phyloP scores from a whole-genome alignment of 2,888 invertebrate species.

The Aspidapion aeneum region DNA sequence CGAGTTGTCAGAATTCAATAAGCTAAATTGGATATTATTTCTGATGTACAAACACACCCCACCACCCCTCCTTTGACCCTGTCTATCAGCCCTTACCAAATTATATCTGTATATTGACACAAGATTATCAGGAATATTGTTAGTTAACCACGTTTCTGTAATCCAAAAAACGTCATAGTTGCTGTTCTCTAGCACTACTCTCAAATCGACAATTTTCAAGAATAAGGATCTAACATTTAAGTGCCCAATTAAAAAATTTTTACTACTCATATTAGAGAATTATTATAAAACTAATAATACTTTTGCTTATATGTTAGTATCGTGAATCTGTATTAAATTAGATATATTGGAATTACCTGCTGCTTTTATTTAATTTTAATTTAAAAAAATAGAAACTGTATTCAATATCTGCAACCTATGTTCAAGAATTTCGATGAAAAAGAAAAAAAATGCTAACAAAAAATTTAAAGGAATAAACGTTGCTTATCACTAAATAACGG shows the following conservation, averaged over 20 bases:
- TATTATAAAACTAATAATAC: not conserved
- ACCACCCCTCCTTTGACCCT: not conserved
- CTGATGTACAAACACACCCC: not conserved
- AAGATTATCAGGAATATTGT: not conserved
- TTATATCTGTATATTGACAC: not conserved
- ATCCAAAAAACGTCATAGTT: not conserved
- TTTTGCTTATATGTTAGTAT: not conserved
- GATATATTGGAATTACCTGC: not conserved
- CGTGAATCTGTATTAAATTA: not conserved
- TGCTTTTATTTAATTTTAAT: not conserved
- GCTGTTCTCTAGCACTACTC: not conserved
- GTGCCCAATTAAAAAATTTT: not conserved
- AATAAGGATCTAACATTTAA: not conserved
- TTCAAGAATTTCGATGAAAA: not conserved
- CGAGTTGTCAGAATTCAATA: not conserved
- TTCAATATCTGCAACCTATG: not conserved
- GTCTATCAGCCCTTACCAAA: not conserved
- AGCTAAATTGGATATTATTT: not conserved
- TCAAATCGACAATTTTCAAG: not conserved
- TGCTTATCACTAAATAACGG: not conserved
- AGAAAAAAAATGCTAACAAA: not conserved
- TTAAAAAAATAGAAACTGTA: not conserved
- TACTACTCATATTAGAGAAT: not conserved
- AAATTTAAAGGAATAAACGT: not conserved
- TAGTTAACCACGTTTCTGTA: not conserved